Percentiles rank a stretch among this genome's conserved stretches.
phyloP scores from a whole-genome alignment of 1,140 invertebrate species.

The Carposina sasakii region DNA sequence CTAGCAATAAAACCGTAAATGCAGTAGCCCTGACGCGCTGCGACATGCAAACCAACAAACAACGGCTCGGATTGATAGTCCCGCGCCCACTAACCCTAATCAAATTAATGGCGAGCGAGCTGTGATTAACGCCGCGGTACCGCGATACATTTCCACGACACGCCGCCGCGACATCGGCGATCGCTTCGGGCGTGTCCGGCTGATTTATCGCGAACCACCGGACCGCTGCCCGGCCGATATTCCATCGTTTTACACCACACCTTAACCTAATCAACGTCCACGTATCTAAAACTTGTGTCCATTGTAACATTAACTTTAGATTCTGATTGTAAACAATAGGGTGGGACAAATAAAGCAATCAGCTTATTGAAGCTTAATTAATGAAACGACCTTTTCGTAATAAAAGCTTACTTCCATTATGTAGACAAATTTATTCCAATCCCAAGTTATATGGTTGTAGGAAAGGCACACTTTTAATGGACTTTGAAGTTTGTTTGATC shows the following conservation, averaged over 20 bases:
- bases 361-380: too few relatives aligned
- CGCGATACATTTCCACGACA: constrained; percentile 61
- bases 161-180: constrained; percentile 20
- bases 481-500: constrained; percentile 15
- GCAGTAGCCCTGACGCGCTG: constrained; percentile 42
- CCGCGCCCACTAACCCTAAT: constrained; percentile 70
- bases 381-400: too few relatives aligned
- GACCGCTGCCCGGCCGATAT: too few relatives aligned
- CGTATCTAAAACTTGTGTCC: background rate
- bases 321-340: constrained; percentile 5
- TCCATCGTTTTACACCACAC: too few relatives aligned
- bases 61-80: constrained; percentile 65
- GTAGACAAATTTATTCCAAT: too few relatives aligned
- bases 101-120: constrained; percentile 65
- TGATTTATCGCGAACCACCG: constrained; percentile 28
- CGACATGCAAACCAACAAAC: too few relatives aligned
- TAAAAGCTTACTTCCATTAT: too few relatives aligned
- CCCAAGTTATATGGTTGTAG: too few relatives aligned
- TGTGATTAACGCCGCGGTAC: constrained; percentile 57
- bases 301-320: background rate
- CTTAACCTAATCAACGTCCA: too few relatives aligned
- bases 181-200: constrained; percentile 48
- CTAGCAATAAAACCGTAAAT: too few relatives aligned
- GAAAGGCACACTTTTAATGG: constrained; percentile 15
- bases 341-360: too few relatives aligned